Conservation (phyloP, 2,797 vertebrate species). For the Paguma larvata region DNA sequence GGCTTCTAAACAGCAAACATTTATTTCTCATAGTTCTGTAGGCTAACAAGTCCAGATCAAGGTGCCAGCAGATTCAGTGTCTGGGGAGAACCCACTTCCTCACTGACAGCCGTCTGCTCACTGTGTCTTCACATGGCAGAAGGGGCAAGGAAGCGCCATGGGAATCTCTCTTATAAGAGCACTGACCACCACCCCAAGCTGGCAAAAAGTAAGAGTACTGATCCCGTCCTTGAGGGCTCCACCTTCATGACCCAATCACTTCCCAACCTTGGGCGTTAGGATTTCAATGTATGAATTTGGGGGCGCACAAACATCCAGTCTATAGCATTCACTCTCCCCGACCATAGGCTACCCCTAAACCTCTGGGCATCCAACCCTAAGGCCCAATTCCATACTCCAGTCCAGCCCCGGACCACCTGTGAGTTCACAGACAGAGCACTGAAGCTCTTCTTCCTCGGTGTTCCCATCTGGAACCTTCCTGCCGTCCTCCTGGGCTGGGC, state of each 20-base stretch:
- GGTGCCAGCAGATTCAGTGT: too few species aligned
- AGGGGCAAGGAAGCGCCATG: neutral
- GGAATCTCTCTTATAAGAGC: neutral
- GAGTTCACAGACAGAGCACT: neutral
- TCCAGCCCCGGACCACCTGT: neutral
- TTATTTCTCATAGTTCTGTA: neutral
- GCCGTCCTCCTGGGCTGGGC: neutral
- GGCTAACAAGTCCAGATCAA: neutral
- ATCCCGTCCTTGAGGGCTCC: neutral
- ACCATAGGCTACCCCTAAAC: neutral
- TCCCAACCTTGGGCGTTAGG: neutral
- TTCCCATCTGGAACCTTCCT: neutral
- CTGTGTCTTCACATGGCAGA: neutral
- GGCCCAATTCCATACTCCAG: neutral
- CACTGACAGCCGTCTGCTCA: neutral
- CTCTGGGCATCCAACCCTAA: neutral
- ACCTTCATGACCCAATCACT: neutral
- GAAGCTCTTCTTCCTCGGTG: neutral
- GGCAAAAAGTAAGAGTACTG: neutral
- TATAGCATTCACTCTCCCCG: fast-evolving
- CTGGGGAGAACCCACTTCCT: neutral
- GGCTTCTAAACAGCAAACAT: neutral
- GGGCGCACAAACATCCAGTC: neutral
- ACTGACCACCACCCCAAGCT: neutral
- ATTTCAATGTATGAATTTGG: neutral